These are phyloP conservation scores for Dendrophyllia cribrosa DNA, from an alignment of 64 coral and sea anemone species.

Conservation along the genomic window DNA sequence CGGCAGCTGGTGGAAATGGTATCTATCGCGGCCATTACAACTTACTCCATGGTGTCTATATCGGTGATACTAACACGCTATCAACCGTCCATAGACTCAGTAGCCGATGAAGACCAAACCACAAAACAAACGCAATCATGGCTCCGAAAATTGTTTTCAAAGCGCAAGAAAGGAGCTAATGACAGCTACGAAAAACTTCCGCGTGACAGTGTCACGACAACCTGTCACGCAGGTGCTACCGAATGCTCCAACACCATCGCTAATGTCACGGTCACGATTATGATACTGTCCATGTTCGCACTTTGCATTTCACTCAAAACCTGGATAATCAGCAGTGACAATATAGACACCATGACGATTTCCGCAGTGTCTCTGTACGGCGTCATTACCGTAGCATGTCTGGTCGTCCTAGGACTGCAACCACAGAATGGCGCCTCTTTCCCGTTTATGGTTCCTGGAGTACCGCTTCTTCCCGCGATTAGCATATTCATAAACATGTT, in stretches of 20 bases:
- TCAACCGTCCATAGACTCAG: background rate
- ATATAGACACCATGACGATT: constrained; percentile 26
- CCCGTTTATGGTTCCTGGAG: constrained; percentile 70
- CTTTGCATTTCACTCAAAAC: constrained; percentile 52
- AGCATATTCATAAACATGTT: constrained; percentile 77
- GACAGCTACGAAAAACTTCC: background rate
- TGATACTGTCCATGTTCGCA: constrained; percentile 48
- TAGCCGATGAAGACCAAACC: background rate
- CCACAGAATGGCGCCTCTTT: constrained; percentile 31
- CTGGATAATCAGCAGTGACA: background rate
- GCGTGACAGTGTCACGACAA: background rate
- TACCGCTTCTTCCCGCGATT: constrained; percentile 46
- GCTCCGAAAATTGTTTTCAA: constrained; percentile 22
- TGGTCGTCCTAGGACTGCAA: constrained; percentile 42
- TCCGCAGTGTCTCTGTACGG: constrained; percentile 9
- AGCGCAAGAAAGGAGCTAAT: background rate
- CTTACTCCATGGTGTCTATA: constrained; percentile 74
- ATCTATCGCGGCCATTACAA: constrained; percentile 44
- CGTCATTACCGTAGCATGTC: constrained; percentile 4
- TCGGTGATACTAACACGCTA: constrained; percentile 63
- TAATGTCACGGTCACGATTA: constrained; percentile 44
- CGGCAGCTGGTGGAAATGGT: constrained; percentile 68
- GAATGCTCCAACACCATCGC: constrained; percentile 49
- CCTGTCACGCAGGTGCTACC: background rate
- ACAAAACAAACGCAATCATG: background rate